These are phyloP conservation scores for Carcharodon carcharias DNA, from an alignment of 2,797 vertebrate species.

Conservation along the genomic window DNA sequence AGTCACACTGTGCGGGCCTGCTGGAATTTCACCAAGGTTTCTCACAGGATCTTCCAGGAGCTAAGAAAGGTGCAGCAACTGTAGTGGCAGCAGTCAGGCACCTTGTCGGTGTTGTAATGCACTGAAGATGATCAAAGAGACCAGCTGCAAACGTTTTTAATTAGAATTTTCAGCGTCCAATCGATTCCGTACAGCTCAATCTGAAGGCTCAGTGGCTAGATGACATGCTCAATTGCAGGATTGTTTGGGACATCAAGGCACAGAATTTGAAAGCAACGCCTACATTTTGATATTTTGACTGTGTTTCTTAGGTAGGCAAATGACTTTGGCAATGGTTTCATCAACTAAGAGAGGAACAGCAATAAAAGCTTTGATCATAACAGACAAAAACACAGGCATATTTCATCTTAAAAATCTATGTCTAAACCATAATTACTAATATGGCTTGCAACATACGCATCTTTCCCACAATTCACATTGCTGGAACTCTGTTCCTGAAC, in stretches of 20 bases:
- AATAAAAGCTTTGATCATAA: not conserved
- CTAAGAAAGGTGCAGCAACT: not conserved
- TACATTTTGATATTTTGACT: not conserved
- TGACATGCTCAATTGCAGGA: not conserved
- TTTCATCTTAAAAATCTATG: not conserved
- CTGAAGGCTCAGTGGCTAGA: not conserved
- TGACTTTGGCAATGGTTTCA: not conserved
- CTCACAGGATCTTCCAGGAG: not conserved
- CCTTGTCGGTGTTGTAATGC: not conserved
- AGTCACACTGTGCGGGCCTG: not conserved
- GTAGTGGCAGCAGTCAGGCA: not conserved
- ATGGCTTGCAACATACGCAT: not conserved
- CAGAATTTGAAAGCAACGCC: not conserved
- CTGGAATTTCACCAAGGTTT: not conserved
- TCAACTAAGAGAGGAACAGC: not conserved
- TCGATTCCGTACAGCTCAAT: not conserved
- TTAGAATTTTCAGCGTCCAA: not conserved
- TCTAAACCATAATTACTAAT: not conserved
- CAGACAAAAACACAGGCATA: too few species aligned
- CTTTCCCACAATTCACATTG: not conserved
- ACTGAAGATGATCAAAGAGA: not conserved
- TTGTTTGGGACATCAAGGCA: not conserved
- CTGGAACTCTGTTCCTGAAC: not conserved
- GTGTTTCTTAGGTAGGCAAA: not conserved
- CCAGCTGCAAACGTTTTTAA: not conserved